Evolutionary conservation across 2,797 vertebrate species (phyloP), one percentile per base, ranked within the genome.

Genomic region (Coilia nasus): DNA sequence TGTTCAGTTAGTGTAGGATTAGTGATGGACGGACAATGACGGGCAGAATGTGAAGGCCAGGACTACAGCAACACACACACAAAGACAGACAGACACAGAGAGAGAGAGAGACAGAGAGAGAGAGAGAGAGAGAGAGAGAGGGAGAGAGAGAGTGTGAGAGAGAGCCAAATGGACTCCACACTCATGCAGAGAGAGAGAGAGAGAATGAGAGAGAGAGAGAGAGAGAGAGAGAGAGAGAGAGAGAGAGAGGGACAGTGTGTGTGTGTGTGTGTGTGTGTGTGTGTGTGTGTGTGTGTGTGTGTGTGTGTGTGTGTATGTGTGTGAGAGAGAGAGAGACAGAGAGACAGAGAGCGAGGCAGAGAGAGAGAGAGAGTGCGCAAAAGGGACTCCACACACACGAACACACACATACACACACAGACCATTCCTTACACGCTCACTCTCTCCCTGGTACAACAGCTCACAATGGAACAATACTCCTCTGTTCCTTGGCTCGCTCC

Each of bases 391-490:
- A 47, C 46, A 47, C 46, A 67, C 84, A 85, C 81, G 84, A 85
- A 82, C 88, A 86, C 64, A 84, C 81, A 88, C 62, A 85, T 78
- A 85, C 83, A 87, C 82, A 86, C 64, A 85, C 78, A 81, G 82
- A 85, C 84, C 50, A 81, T 82, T 64, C 59, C 47, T 71, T 47
- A 47, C 59, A 82, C 88, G 87, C 89, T 89, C 89, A 89, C 88
- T 86, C 91, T 89, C 89, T 90, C 91, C 93, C 95, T 95, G 95
- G 95, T 95, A 96, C 95, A 90, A 89, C 88, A 93, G 91, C 89
- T 92, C 94, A 94, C 95, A 95, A 95, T 90, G 84, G 92, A 90
- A 96, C 95, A 96, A 95, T 93, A 92, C 89, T 56, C 86, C 87
- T 90, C 89, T 93, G 64, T 71, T 71, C 14, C 11, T 35, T 3